phyloP scores from a whole-genome alignment of 2,113 vertebrate species.

The Aplodontia rufa region DNA sequence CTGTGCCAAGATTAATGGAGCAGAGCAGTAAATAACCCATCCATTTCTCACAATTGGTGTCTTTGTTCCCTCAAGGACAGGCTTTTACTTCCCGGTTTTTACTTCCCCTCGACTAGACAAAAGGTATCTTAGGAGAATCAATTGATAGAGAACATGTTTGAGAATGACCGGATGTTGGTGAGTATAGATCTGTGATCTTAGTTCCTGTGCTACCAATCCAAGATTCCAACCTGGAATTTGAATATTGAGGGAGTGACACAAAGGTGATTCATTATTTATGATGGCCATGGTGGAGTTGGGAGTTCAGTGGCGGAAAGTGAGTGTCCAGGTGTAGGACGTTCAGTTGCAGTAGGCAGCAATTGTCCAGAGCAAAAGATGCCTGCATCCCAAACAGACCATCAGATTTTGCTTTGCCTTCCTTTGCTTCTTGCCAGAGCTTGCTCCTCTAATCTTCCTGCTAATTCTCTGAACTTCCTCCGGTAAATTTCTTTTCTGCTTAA shows the following conservation, averaged over 20 bases:
- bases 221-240: slow-evolving; percentile 16
- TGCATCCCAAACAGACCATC: not conserved
- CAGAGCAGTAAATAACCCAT: not conserved
- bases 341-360: not conserved
- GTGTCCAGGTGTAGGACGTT: not conserved
- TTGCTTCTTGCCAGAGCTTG: slow-evolving; percentile 9
- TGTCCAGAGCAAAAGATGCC: not conserved
- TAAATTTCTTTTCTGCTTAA: slow-evolving; percentile 42
- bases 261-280: slow-evolving; percentile 21
- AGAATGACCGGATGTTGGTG: not conserved
- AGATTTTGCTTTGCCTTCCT: not conserved
- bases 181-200: not conserved
- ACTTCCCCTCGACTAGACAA: not conserved
- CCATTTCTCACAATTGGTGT: not conserved
- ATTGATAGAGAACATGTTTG: not conserved
- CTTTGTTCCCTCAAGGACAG: not conserved
- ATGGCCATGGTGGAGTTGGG: not conserved
- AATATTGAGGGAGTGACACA: not conserved
- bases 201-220: not conserved
- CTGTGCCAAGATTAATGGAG: not conserved
- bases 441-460: not conserved
- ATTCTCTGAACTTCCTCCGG: not conserved
- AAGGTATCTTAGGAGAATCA: not conserved
- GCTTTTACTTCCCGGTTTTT: not conserved
- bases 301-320: not conserved